Percentiles rank a stretch among this genome's conserved stretches.
These are phyloP conservation scores for Drosophila barbarae DNA, from an alignment of 2,888 invertebrate genomes.

Conservation along the genomic window DNA sequence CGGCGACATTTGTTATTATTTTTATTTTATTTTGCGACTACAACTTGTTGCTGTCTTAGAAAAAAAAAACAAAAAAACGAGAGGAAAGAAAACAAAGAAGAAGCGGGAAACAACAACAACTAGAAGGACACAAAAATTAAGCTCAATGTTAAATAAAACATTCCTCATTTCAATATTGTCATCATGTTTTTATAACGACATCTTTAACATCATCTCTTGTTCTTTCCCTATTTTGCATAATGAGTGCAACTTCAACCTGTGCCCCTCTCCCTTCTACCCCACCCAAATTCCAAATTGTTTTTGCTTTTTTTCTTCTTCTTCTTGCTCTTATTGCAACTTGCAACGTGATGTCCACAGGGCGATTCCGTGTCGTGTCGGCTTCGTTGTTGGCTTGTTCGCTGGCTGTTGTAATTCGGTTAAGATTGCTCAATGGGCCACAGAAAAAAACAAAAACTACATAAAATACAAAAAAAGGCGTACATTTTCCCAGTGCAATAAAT, in stretches of 20 bases:
- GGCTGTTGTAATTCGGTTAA: slow-evolving; percentile 48
- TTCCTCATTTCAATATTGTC: background rate
- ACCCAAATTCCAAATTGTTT: slow-evolving; percentile 37
- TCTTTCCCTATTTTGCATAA: slow-evolving; percentile 58
- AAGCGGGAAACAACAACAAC: background rate
- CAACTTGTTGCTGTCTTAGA: slow-evolving; percentile 60
- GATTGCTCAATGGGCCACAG: slow-evolving; percentile 55
- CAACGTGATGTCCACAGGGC: slow-evolving; percentile 58
- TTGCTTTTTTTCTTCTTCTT: slow-evolving; percentile 28
- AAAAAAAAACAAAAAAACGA: background rate
- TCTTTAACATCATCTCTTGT: background rate
- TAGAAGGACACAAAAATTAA: slow-evolving; percentile 4
- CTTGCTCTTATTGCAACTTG: slow-evolving; percentile 32
- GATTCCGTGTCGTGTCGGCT: slow-evolving; percentile 53
- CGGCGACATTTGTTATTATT: slow-evolving; percentile 29
- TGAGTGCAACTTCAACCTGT: slow-evolving; percentile 60
- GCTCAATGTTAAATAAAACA: slow-evolving; percentile 48
- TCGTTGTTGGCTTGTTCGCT: slow-evolving; percentile 39
- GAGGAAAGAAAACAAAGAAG: slow-evolving; percentile 26
- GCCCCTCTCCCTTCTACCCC: slow-evolving; percentile 54
- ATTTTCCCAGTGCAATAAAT: slow-evolving; percentile 30
- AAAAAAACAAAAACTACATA: background rate
- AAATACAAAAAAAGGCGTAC: slow-evolving; percentile 34
- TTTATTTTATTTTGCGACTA: slow-evolving; percentile 43
- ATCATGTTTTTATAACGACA: background rate